These are phyloP conservation scores for Notarius quadriscutis DNA, from an alignment of 2,113 vertebrate genomes.

Conservation along the genomic window DNA sequence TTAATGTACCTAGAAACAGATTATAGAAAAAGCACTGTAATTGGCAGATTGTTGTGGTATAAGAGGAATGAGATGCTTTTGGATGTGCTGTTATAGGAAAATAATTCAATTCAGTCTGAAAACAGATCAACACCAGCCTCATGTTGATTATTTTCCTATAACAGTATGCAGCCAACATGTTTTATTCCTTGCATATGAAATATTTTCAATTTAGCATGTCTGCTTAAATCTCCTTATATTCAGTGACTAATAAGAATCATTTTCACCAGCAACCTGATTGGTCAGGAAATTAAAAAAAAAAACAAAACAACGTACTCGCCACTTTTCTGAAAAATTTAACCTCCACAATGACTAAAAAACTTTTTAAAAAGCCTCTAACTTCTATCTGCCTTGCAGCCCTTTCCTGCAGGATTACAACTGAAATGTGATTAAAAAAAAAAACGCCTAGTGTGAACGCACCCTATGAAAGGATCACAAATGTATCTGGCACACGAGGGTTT, in stretches of 20 bases:
- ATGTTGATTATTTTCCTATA: not conserved
- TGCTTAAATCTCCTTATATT: not conserved
- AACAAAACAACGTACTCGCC: not conserved
- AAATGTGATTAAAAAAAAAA: not conserved
- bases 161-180: too few relatives aligned
- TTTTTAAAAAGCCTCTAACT: not conserved
- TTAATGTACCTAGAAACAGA: not conserved
- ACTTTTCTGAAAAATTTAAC: not conserved
- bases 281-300: not conserved
- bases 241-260: not conserved
- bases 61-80: not conserved
- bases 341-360: not conserved
- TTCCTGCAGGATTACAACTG: not conserved
- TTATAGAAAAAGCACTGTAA: not conserved
- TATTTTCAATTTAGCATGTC: not conserved
- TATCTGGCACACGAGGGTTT: not conserved
- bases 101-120: not conserved
- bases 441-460: constrained; percentile 6
- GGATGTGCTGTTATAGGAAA: not conserved
- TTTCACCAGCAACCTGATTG: constrained; percentile 3
- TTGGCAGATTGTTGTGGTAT: too few relatives aligned
- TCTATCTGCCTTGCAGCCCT: not conserved
- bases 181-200: not conserved
- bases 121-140: not conserved
- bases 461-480: not conserved